These are phyloP conservation scores for Schizopygopsis pylzovi DNA, from an alignment of 2,797 vertebrate species.

Conservation along the genomic window DNA sequence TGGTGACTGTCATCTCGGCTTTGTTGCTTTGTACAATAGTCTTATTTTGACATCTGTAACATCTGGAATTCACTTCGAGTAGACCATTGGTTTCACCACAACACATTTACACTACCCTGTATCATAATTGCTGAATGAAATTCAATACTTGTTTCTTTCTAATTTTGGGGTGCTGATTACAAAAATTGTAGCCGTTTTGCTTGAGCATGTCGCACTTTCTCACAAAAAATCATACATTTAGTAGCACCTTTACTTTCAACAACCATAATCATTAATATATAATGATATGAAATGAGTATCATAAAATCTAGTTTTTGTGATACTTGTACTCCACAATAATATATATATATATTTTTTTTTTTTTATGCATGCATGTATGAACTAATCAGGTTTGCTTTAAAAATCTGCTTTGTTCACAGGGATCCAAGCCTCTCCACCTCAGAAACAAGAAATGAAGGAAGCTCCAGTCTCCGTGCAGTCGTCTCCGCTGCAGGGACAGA, in stretches of 20 bases:
- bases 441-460: slow-evolving; percentile 80
- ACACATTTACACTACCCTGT: background rate
- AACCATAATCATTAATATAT: background rate
- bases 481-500: slow-evolving; percentile 88
- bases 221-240: background rate
- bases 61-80: background rate
- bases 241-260: background rate
- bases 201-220: background rate
- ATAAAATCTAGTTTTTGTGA: background rate
- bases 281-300: background rate
- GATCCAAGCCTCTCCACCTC: slow-evolving; percentile 82
- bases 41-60: background rate
- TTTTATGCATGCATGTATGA: background rate
- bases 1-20: background rate
- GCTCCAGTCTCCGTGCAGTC: slow-evolving; percentile 78
- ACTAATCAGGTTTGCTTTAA: background rate
- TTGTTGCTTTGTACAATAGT: background rate
- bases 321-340: too few relatives aligned
- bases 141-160: background rate
- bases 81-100: background rate
- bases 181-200: background rate
- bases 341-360: too few relatives aligned
- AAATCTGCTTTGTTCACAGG: slow-evolving; percentile 67
- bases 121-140: background rate
- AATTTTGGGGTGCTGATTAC: background rate